These are phyloP conservation scores for Campopleginae sp. DNA, from an alignment of 2,888 invertebrate genomes.

Conservation along the genomic window DNA sequence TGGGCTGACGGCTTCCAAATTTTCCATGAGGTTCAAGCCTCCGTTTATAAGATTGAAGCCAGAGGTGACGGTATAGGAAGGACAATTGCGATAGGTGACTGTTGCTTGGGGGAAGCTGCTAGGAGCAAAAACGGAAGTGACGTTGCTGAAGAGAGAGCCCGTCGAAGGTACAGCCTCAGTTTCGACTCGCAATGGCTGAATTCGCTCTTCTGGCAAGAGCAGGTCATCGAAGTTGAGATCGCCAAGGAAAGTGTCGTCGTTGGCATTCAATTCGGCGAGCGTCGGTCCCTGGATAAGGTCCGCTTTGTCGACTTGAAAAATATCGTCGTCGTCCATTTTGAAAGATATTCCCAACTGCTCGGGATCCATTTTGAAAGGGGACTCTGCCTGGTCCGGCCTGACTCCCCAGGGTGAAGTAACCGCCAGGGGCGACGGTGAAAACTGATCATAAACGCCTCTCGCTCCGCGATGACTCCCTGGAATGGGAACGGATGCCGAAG, in stretches of 20 bases:
- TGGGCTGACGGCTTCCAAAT: conserved; percentile 81
- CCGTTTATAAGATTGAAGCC: conserved; percentile 77
- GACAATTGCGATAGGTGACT: conserved; percentile 75
- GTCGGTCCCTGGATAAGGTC: conserved; percentile 94
- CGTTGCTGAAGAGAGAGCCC: conserved; percentile 73
- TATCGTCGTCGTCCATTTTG: conserved; percentile 95
- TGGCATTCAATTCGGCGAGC: conserved; percentile 93
- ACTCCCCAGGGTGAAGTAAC: conserved; percentile 85
- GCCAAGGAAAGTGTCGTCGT: conserved; percentile 92
- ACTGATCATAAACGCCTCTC: conserved; percentile 81
- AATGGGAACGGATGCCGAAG: conserved; percentile 82
- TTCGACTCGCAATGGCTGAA: conserved; percentile 75
- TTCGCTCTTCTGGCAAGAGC: conserved; percentile 89
- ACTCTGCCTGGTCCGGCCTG: conserved; percentile 83
- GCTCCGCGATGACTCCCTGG: conserved; percentile 80
- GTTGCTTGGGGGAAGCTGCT: conserved; percentile 82
- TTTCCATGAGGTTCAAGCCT: conserved; percentile 77
- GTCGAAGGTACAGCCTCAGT: conserved; percentile 63
- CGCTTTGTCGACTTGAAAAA: conserved; percentile 94
- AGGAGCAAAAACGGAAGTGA: conserved; percentile 74
- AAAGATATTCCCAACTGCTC: conserved; percentile 85
- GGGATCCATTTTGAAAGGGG: conserved; percentile 79
- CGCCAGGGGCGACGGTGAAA: conserved; percentile 81
- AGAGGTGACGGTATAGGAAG: conserved; percentile 72
- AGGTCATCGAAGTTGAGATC: conserved; percentile 95